Evolutionary conservation across 2,113 vertebrate species (phyloP), one percentile per base, ranked within the genome.

Genomic region (Xiphias gladius): DNA sequence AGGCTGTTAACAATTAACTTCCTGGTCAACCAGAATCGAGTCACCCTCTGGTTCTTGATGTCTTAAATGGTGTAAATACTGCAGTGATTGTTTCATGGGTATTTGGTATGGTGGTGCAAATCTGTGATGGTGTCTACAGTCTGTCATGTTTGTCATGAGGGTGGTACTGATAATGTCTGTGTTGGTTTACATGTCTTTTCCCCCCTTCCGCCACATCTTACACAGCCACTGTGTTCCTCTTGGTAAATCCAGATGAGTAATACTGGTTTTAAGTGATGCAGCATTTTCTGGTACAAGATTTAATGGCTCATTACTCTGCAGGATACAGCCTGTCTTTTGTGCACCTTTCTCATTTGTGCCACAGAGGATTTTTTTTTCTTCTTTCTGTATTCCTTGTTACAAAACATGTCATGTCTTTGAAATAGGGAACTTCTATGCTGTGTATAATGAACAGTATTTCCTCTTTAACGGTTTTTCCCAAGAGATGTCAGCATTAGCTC

Each of bases 61-160:
- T 93, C 91, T 87, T 86, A 86, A 83, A 80, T 77, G 28, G 48
- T 94, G 86, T 92, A 91, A 86, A 91, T 93, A 74, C 14, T 62
- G 41, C 55, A 91, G 75, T 89, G 66, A 71, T 67, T 1, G 76
- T 90, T 82, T 70, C 65, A 26, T 83, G 69, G 43, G 50, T 90
- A 73, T 86, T 87, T 82, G 20, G 26, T 86, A 65, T 86, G 76
- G 61, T 86, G 67, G 67, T 87, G 43, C 22, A 70, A 82, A 19
- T 67, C 55, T 90, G 80, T 88, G 46, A 70, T 46, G 70, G 65
- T 81, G 70, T 86, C 66, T 83, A 20, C 41, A 73, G 59, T 86
- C 69, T 62, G 30, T 88, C 73, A 43, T 78, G 39, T 88, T 79
- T 76, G 82, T 87, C 72, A 70, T 88, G 55, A 84, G 78, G 46